Evolutionary conservation across 1,140 invertebrate species (phyloP).

Genomic region (Mercenaria mercenaria): DNA sequence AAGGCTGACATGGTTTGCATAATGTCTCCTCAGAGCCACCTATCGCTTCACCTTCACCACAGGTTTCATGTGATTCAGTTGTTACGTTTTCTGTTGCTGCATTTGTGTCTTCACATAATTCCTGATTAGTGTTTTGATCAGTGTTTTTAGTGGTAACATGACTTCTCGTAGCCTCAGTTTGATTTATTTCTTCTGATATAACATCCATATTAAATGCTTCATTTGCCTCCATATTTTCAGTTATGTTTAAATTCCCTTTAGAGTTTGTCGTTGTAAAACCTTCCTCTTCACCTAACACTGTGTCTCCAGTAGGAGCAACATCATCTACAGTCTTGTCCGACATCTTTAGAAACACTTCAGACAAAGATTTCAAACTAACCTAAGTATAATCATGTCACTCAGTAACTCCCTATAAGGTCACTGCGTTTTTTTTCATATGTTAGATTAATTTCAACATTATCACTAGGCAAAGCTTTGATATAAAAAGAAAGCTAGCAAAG

Average conservation of each 20-base stretch:
- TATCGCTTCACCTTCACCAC: background rate
- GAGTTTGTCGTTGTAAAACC: too few relatives aligned
- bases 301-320: too few relatives aligned
- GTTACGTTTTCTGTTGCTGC: background rate
- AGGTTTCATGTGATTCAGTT: background rate
- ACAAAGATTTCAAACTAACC: too few relatives aligned
- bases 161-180: background rate
- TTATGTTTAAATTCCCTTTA: background rate
- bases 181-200: background rate
- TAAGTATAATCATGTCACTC: too few relatives aligned
- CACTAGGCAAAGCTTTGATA: too few relatives aligned
- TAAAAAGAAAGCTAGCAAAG: too few relatives aligned
- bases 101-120: background rate
- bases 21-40: background rate
- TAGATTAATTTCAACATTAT: too few relatives aligned
- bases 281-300: too few relatives aligned
- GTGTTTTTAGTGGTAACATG: background rate
- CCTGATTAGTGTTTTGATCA: background rate
- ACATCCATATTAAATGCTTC: background rate
- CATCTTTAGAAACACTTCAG: too few relatives aligned
- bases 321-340: too few relatives aligned
- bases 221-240: background rate
- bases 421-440: too few relatives aligned
- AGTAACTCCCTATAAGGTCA: too few relatives aligned
- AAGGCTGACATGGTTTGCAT: background rate